These are phyloP conservation scores for Drosophila parthenogenetica DNA, from an alignment of 2,888 invertebrate genomes.

Conservation along the genomic window DNA sequence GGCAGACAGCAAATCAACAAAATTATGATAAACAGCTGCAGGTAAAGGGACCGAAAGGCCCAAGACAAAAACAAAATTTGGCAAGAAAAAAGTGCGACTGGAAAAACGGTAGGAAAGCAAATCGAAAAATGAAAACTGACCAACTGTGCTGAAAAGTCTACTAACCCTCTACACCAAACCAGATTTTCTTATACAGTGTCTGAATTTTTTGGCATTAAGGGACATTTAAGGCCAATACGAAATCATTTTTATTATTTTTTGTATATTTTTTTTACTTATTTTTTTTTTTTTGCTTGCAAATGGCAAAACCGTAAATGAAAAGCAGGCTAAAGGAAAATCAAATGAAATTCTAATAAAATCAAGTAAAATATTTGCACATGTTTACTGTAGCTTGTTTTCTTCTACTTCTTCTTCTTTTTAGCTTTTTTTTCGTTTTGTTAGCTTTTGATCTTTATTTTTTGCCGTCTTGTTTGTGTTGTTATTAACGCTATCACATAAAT, in stretches of 20 bases:
- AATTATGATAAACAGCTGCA: conserved; percentile 81
- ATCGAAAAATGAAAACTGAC: conserved; percentile 51
- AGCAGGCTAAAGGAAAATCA: conserved; percentile 27
- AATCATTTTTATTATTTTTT: conserved; percentile 25
- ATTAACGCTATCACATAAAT: conserved; percentile 48
- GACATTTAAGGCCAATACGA: conserved; percentile 53
- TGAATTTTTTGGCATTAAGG: conserved; percentile 52
- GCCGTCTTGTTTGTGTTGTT: conserved; percentile 50
- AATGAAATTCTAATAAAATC: conserved; percentile 70
- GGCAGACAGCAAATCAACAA: conserved; percentile 81
- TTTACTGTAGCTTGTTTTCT: conserved; percentile 53
- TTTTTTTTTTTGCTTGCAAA: conserved; percentile 48
- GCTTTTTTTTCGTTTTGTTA: conserved; percentile 36
- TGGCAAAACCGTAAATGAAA: conserved; percentile 27
- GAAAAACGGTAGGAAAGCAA: conserved; percentile 39
- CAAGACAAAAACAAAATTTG: conserved; percentile 4
- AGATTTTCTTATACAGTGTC: conserved; percentile 6
- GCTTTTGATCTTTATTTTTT: conserved; percentile 75
- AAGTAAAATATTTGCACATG: conserved; percentile 79
- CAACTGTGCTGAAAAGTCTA: conserved; percentile 56
- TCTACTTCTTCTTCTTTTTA: not conserved
- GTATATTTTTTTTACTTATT: conserved; percentile 11
- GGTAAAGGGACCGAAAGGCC: conserved; percentile 64
- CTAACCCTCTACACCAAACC: not conserved
- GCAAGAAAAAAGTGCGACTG: conserved; percentile 1